These are phyloP conservation scores for Ceratoteleas bidentatus DNA, from an alignment of 1,140 invertebrate species.

Conservation along the genomic window DNA sequence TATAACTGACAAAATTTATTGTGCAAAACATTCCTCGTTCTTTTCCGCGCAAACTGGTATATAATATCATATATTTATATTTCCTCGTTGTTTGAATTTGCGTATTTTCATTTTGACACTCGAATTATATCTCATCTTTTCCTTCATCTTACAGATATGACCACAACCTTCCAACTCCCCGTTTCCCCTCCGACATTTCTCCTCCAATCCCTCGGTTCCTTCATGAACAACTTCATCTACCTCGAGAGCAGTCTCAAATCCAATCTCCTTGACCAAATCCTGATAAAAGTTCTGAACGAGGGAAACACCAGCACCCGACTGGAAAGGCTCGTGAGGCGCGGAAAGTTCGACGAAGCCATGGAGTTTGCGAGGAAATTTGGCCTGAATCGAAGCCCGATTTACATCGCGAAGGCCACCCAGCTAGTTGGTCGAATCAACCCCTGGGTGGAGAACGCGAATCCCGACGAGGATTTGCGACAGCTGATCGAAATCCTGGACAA, in stretches of 20 bases:
- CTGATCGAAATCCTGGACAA: slow-evolving; percentile 70
- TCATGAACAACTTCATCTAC: slow-evolving; percentile 72
- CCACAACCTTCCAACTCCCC: slow-evolving; percentile 71
- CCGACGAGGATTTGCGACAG: slow-evolving; percentile 47
- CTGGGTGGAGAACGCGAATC: slow-evolving; percentile 58
- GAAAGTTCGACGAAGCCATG: slow-evolving; percentile 77
- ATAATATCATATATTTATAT: too few species aligned
- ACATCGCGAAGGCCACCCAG: slow-evolving; percentile 72
- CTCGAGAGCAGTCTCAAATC: slow-evolving; percentile 70
- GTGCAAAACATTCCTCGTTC: too few species aligned
- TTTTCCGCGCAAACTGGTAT: too few species aligned
- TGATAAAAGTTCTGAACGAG: slow-evolving; percentile 76
- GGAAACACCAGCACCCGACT: slow-evolving; percentile 74
- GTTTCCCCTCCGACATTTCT: slow-evolving; percentile 71
- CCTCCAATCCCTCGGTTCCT: slow-evolving; percentile 66
- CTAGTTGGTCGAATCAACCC: slow-evolving; percentile 72
- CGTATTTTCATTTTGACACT: too few species aligned
- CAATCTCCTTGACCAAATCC: slow-evolving; percentile 66
- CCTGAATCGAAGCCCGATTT: slow-evolving; percentile 74
- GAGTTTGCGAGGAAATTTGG: slow-evolving; percentile 75
- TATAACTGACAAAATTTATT: too few species aligned
- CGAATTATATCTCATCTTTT: too few species aligned
- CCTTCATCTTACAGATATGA: slow-evolving; percentile 72
- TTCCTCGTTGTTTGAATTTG: too few species aligned
- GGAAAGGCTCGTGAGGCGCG: slow-evolving; percentile 72